A percentile compares a stretch with the other conserved stretches of the same genome.
These are phyloP conservation scores for Athalia circularis DNA, from an alignment of 2,888 invertebrate species.

Conservation along the genomic window DNA sequence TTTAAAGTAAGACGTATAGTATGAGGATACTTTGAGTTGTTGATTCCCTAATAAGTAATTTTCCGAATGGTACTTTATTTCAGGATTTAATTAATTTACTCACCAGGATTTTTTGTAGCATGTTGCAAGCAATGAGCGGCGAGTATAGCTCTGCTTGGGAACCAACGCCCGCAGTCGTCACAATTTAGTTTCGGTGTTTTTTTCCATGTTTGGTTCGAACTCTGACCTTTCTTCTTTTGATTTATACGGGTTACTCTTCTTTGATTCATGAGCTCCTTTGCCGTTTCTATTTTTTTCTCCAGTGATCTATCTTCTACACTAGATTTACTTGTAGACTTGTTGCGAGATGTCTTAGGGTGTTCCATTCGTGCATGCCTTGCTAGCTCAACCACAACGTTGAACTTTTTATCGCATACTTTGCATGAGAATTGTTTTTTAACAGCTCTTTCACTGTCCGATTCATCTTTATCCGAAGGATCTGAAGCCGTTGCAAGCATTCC, in stretches of 20 bases:
- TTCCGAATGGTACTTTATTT: neutral
- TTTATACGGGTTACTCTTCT: constrained; percentile 53
- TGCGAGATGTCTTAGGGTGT: constrained; percentile 58
- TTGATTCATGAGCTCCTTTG: constrained; percentile 53
- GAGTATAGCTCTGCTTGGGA: constrained; percentile 63
- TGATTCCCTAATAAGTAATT: neutral
- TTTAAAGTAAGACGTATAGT: neutral
- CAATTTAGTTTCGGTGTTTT: constrained; percentile 62
- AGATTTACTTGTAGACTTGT: constrained; percentile 4
- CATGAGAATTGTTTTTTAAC: constrained; percentile 63
- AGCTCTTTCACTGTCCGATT: constrained; percentile 45
- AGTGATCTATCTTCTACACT: constrained; percentile 1
- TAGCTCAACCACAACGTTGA: constrained; percentile 67
- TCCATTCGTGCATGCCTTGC: constrained; percentile 68
- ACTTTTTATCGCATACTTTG: constrained; percentile 68
- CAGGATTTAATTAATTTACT: constrained; percentile 25
- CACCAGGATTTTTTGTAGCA: constrained; percentile 68
- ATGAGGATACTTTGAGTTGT: neutral
- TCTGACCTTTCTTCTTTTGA: constrained; percentile 45
- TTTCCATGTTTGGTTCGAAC: constrained; percentile 58
- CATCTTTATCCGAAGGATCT: neutral
- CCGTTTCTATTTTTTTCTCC: constrained; percentile 18
- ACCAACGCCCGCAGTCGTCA: constrained; percentile 66
- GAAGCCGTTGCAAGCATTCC: constrained; percentile 17
- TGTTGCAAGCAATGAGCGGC: constrained; percentile 67